These are phyloP conservation scores for Scarus forsteni DNA, from an alignment of 2,797 vertebrate species.

Conservation along the genomic window DNA sequence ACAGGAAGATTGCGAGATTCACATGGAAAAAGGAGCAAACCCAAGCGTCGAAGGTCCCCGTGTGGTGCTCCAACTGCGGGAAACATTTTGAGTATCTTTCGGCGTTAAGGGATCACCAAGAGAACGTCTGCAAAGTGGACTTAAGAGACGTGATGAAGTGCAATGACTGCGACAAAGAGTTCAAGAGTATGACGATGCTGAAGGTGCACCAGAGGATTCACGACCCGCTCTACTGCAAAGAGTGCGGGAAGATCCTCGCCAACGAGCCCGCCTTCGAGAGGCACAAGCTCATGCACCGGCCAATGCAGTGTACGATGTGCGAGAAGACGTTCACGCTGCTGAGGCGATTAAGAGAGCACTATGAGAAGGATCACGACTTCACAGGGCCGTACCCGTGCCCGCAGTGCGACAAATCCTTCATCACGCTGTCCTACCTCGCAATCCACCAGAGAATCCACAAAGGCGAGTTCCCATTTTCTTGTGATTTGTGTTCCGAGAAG, in stretches of 20 bases:
- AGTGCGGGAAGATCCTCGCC: constrained; percentile 80
- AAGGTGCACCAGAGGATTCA: constrained; percentile 82
- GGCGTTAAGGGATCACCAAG: constrained; percentile 76
- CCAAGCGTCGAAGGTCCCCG: constrained; percentile 56
- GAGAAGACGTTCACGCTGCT: constrained; percentile 77
- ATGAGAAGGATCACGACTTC: constrained; percentile 80
- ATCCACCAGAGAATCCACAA: constrained; percentile 82
- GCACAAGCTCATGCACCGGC: constrained; percentile 82
- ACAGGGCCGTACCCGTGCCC: constrained; percentile 72
- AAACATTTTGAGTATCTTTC: constrained; percentile 75
- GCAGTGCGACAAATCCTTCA: constrained; percentile 76
- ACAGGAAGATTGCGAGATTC: constrained; percentile 69
- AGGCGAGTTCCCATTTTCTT: constrained; percentile 78
- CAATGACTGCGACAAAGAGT: constrained; percentile 75
- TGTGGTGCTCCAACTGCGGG: constrained; percentile 82
- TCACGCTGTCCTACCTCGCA: constrained; percentile 80
- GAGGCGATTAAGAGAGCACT: constrained; percentile 78
- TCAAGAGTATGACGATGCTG: constrained; percentile 79
- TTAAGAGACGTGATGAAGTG: constrained; percentile 69
- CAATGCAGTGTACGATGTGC: constrained; percentile 80
- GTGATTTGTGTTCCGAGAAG: constrained; percentile 73
- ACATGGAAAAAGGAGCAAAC: constrained; percentile 70
- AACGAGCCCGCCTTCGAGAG: constrained; percentile 73
- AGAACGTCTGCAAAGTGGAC: constrained; percentile 71
- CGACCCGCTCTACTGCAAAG: constrained; percentile 81